A percentile compares a stretch with the other conserved stretches of the same genome.
phyloP scores from a whole-genome alignment of 2,113 vertebrate species.

The Morone chrysops region DNA sequence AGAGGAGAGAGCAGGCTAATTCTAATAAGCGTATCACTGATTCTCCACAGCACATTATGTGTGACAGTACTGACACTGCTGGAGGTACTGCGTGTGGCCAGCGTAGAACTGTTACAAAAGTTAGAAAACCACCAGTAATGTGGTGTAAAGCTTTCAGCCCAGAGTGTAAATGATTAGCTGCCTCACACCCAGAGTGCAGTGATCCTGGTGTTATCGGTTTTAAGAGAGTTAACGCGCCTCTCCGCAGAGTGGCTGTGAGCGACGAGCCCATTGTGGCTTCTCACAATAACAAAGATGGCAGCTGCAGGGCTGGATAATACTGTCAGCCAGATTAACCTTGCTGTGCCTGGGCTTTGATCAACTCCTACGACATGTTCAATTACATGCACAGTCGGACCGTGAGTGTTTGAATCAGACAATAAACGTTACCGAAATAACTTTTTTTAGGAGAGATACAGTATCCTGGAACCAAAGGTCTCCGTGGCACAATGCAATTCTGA shows the following conservation, averaged over 20 bases:
- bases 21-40: conserved; percentile 16
- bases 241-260: conserved; percentile 19
- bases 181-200: conserved; percentile 17
- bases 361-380: conserved; percentile 13
- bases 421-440: no score
- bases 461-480: background rate
- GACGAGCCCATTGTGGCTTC: conserved; percentile 32
- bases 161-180: background rate
- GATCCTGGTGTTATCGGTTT: background rate
- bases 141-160: background rate
- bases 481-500: background rate
- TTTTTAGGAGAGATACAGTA: background rate
- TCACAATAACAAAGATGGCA: conserved; percentile 66
- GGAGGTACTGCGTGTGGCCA: background rate
- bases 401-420: background rate
- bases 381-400: background rate
- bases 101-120: background rate
- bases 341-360: conserved; percentile 62
- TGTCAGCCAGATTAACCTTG: conserved; percentile 60
- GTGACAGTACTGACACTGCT: background rate
- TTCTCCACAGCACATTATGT: conserved; percentile 27
- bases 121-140: background rate
- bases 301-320: conserved; percentile 68
- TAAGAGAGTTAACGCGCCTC: conserved; percentile 7
- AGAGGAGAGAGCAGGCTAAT: background rate